Percentiles rank a stretch among this genome's conserved stretches.
Conservation (phyloP, 2,113 vertebrate genomes). For the Tetraodon nigroviridis region DNA sequence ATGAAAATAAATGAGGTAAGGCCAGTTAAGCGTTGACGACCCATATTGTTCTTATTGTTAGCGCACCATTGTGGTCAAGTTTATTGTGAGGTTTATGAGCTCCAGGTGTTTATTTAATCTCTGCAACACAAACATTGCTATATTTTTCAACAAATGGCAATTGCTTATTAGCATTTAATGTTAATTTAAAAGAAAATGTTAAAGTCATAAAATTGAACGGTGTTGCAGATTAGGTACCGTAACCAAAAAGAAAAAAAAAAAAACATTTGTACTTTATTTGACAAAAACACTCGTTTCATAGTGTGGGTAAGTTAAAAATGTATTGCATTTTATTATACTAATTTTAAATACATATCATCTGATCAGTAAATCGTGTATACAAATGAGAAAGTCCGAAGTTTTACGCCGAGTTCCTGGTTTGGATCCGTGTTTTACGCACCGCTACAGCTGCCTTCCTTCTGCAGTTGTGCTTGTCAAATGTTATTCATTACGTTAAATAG, state of each 20-base stretch:
- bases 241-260: background rate
- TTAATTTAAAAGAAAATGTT: background rate
- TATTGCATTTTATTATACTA: background rate
- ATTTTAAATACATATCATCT: constrained; percentile 5
- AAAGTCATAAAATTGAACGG: background rate
- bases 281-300: background rate
- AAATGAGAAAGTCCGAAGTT: background rate
- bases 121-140: background rate
- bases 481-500: constrained; percentile 82
- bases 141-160: background rate
- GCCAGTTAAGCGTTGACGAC: constrained; percentile 50
- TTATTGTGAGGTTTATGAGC: constrained; percentile 40
- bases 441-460: constrained; percentile 34
- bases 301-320: too few relatives aligned
- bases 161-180: background rate
- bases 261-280: too few relatives aligned
- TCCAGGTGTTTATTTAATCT: constrained; percentile 25
- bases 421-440: constrained; percentile 51
- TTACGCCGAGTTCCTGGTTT: constrained; percentile 2
- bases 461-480: constrained; percentile 58
- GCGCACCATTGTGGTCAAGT: constrained; percentile 30
- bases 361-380: background rate
- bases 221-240: background rate
- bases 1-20: constrained; percentile 67
- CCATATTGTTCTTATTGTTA: constrained; percentile 45